A percentile compares a stretch with the other conserved stretches of the same genome.
phyloP scores from a whole-genome alignment of 2,888 invertebrate genomes.

The Hirtodrosophila duncani region DNA sequence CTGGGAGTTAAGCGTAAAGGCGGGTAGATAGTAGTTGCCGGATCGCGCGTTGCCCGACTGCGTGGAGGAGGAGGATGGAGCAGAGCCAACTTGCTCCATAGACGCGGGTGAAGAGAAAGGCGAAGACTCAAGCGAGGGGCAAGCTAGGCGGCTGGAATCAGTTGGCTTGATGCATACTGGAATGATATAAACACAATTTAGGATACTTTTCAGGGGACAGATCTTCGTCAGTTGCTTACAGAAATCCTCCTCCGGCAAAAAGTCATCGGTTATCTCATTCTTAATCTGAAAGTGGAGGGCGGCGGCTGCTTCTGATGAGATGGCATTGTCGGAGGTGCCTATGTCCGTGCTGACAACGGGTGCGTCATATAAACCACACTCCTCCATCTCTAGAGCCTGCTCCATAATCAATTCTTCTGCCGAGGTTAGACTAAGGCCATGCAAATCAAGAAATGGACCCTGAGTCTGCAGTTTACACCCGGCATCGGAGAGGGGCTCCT shows the following conservation, averaged over 20 bases:
- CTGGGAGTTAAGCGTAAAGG: constrained; percentile 60
- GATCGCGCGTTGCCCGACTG: constrained; percentile 29
- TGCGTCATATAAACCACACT: constrained; percentile 72
- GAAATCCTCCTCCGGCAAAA: constrained; percentile 69
- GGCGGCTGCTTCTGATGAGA: constrained; percentile 69
- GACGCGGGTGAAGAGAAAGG: constrained; percentile 77
- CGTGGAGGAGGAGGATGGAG: constrained; percentile 24
- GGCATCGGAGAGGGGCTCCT: constrained; percentile 41
- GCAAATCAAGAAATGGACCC: constrained; percentile 69
- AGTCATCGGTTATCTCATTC: constrained; percentile 67
- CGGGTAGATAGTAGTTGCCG: constrained; percentile 58
- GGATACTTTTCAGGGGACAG: neutral
- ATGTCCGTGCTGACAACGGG: constrained; percentile 46
- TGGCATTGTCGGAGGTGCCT: constrained; percentile 72
- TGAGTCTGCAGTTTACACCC: constrained; percentile 25
- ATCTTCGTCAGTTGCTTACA: constrained; percentile 59
- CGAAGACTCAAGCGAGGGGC: constrained; percentile 76
- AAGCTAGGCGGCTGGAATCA: constrained; percentile 60
- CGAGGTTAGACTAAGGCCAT: constrained; percentile 75
- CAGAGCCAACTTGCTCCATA: constrained; percentile 68
- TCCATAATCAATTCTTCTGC: constrained; percentile 78
- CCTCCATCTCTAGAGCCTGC: constrained; percentile 78
- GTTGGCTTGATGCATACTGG: constrained; percentile 60
- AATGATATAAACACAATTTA: constrained; percentile 15
- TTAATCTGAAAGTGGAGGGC: constrained; percentile 74